phyloP scores from a whole-genome alignment of 2,888 invertebrate species.

The Scaptomyza polygonia region DNA sequence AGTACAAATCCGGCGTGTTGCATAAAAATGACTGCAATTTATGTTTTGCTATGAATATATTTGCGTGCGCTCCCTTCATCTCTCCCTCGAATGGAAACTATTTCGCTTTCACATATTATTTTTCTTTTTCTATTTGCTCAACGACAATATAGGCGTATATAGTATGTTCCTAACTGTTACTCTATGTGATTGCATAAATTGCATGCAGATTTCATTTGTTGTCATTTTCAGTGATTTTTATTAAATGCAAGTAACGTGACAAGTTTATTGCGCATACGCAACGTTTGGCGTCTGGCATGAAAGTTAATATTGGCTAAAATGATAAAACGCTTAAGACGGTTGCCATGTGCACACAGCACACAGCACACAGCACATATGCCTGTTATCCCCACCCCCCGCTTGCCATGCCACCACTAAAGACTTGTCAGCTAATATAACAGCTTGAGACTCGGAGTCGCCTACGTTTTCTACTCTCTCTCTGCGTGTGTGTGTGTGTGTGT shows the following conservation, averaged over 20 bases:
- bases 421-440: slow-evolving; percentile 76
- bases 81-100: not conserved
- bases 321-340: slow-evolving; percentile 34
- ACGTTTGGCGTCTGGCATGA: slow-evolving; percentile 41
- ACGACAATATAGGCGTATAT: not conserved
- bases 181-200: slow-evolving; percentile 78
- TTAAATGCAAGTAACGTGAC: slow-evolving; percentile 73
- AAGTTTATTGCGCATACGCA: slow-evolving; percentile 76
- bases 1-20: slow-evolving; percentile 77
- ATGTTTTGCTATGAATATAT: slow-evolving; percentile 81
- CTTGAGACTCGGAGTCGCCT: slow-evolving; percentile 55
- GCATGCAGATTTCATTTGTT: slow-evolving; percentile 74
- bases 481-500: slow-evolving; percentile 15
- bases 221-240: slow-evolving; percentile 78
- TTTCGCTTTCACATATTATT: slow-evolving; percentile 30
- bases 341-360: slow-evolving; percentile 35
- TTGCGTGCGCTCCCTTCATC: slow-evolving; percentile 31
- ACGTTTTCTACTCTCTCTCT: slow-evolving; percentile 12
- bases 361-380: not conserved
- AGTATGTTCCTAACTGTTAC: slow-evolving; percentile 44
- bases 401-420: slow-evolving; percentile 16
- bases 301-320: slow-evolving; percentile 66
- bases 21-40: slow-evolving; percentile 82
- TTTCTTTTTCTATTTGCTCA: not conserved
- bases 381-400: not conserved